Percentiles rank a stretch among this genome's conserved stretches.
These are phyloP conservation scores for Luperina nickerlii DNA, from an alignment of 2,888 invertebrate genomes.

Conservation along the genomic window DNA sequence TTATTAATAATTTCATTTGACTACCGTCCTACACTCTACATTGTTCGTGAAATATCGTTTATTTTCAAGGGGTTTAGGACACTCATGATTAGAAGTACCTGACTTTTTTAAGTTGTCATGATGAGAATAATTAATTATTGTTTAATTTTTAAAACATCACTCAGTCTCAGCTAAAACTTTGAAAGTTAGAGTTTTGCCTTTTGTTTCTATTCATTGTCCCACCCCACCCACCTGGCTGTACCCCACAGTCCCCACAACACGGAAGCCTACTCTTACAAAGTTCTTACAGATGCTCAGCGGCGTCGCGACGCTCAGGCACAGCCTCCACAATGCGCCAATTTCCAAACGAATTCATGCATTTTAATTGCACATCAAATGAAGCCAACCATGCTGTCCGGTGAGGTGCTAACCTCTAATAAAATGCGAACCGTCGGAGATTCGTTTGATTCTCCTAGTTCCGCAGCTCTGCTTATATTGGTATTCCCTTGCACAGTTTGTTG, in stretches of 20 bases:
- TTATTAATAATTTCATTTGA: background rate
- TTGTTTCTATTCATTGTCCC: background rate
- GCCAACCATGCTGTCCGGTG: constrained; percentile 44
- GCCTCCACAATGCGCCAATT: constrained; percentile 42
- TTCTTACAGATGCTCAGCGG: constrained; percentile 6
- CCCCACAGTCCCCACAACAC: background rate
- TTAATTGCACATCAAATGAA: constrained; percentile 66
- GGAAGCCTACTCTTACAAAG: background rate
- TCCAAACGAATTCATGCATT: constrained; percentile 67
- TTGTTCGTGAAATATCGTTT: background rate
- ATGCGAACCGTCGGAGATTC: constrained; percentile 78
- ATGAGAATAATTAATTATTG: background rate
- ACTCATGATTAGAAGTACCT: too few species aligned
- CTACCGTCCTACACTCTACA: background rate
- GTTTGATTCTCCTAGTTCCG: constrained; percentile 80
- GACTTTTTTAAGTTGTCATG: background rate
- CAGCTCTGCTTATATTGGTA: constrained; percentile 79
- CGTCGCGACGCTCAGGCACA: background rate
- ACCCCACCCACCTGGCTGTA: too few species aligned
- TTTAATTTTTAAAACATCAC: background rate
- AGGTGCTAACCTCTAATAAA: constrained; percentile 67
- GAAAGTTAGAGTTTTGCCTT: background rate
- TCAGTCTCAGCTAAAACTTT: background rate
- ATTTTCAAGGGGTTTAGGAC: background rate
- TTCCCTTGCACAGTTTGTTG: constrained; percentile 88